Evolutionary conservation across 2,113 vertebrate species (phyloP).

Genomic region (Platysteira castanea): DNA sequence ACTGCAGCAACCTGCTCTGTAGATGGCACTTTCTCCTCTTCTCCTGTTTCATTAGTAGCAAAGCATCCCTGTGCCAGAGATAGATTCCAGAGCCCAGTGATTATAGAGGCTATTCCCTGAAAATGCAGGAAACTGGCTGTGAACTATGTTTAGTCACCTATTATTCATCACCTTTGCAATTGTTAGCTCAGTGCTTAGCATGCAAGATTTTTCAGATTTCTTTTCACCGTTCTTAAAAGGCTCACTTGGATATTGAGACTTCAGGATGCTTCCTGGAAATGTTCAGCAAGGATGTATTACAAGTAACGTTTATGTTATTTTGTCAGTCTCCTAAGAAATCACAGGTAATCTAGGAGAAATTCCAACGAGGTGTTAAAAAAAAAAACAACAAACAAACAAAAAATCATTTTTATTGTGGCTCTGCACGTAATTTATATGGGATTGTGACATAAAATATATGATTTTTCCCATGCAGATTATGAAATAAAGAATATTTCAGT

Average conservation of each 20-base stretch:
- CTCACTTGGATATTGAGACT: background rate
- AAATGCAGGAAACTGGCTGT: background rate
- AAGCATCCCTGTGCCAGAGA: background rate
- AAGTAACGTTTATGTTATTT: background rate
- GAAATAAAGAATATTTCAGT: background rate
- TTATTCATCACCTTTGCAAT: background rate
- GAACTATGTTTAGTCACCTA: background rate
- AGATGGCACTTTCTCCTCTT: background rate
- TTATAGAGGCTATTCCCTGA: rapidly evolving
- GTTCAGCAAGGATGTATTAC: background rate
- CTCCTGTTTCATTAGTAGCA: background rate
- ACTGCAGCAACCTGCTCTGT: background rate
- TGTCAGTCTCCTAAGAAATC: background rate
- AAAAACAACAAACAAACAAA: background rate
- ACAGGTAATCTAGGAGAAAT: background rate
- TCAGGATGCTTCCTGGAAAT: background rate
- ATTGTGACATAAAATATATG: background rate
- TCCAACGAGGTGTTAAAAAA: background rate
- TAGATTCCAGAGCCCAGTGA: background rate
- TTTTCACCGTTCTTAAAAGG: background rate
- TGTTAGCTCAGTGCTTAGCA: background rate
- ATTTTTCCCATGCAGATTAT: background rate
- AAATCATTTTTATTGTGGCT: background rate
- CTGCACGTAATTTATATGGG: background rate
- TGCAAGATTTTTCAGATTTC: background rate